phyloP scores from a whole-genome alignment of 2,797 vertebrate species.

The Ceryle rudis region DNA sequence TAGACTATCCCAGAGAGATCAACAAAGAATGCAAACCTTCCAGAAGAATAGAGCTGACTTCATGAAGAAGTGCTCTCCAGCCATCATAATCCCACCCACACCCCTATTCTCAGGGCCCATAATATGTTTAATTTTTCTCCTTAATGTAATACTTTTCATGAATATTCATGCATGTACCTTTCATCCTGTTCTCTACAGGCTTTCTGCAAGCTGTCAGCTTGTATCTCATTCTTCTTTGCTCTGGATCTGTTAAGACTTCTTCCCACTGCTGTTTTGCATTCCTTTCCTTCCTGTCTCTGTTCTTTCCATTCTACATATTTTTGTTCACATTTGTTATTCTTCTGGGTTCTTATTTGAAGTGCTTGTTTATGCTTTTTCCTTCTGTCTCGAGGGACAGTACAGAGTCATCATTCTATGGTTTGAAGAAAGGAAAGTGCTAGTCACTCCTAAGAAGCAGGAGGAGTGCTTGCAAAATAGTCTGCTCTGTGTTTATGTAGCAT shows the following conservation, averaged over 20 bases:
- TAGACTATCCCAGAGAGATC: background rate
- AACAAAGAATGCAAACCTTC: background rate
- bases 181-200: background rate
- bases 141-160: background rate
- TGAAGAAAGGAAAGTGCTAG: background rate
- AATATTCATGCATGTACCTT: background rate
- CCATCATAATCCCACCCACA: background rate
- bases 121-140: background rate
- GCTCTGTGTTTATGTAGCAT: background rate
- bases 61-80: background rate
- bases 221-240: background rate
- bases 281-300: background rate
- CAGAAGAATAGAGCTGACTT: background rate
- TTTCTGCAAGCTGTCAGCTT: background rate
- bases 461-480: background rate
- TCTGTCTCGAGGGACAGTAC: background rate
- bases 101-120: background rate
- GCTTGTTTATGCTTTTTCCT: background rate
- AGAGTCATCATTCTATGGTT: accelerated
- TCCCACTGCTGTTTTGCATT: background rate
- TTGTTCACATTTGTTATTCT: background rate
- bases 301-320: background rate
- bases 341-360: background rate
- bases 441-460: background rate
- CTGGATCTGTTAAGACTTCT: background rate